Base-by-base conservation (phyloP, 2,888 invertebrate species). In the Drepanosiphum platanoidis region DNA sequence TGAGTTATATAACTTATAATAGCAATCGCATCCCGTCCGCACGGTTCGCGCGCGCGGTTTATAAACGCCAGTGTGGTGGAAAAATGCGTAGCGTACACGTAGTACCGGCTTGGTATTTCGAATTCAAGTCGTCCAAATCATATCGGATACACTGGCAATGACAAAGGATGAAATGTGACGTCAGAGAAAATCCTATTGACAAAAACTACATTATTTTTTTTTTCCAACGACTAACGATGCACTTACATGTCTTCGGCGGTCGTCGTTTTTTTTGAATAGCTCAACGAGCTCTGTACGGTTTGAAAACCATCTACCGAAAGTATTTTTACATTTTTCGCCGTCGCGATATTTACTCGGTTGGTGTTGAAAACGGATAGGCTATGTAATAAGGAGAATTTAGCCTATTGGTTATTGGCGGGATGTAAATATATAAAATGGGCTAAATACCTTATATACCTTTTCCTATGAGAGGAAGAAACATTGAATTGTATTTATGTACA, bases 131-230 rank as follows among this genome's bases (percentile, higher is more conserved):
- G n/a, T 71, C 27, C 27, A 71, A 71, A 71, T 71, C 27, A 71
- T 39, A 71, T 39, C 71, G 27, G 27, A 71, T 39, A 39, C 39
- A 27, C 72, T 72, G 27, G 72, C 46, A 46, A 46, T 39, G 42
- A 72, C 30, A 46, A 74, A 32, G 11, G 32, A 74, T 74, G 22
- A 74, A 74, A 74, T 46, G 74, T 46, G 30, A 74, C 74, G 74
- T 74, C 32, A 32, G 46, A 74, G 74, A 74, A 74, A 74, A 74
- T 46, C 74, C 46, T 74, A 74, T 74, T 46, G 74, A 46, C n/a
- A 52, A 74, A 46, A 74, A 46, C 18, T 22, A 52, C 46, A 32
- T 74, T 46, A 30, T 52, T 46, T 74, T 74, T 74, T 72, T 68
- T 74, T 74, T 74, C 32, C n/a, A n/a, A n/a, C n/a, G 3, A 72